Evolutionary conservation across 2,113 vertebrate genomes (phyloP), one percentile per base, ranked within the genome.

Genomic region (Lampris megalopsis): DNA sequence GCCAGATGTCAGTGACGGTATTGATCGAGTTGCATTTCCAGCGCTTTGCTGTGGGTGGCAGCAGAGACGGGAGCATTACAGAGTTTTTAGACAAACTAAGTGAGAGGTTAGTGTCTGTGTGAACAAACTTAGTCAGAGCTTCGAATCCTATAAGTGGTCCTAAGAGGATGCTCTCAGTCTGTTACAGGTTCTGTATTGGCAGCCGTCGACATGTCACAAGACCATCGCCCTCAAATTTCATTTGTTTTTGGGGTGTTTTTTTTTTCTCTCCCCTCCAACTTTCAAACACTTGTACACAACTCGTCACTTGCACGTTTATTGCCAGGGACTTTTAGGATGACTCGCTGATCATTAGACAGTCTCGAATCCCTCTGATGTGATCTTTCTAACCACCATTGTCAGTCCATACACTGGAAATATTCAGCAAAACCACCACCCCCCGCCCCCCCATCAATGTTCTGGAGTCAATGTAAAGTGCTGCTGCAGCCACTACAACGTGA

Each of bases 121-220:
- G 70, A 8, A 82, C 68, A 60, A 75, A 71, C 63, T 24, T 24
- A 81, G 66, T 66, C 73, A 86, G 77, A 77, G 69, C 84, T 80
- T 64, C 48, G 49, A 83, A 69, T 79, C 62, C 75, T 47, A 77
- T 74, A 78, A 50, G 52, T n/a, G 24, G 75, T 77, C 80, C 75
- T 75, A 38, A 68, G 65, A 80, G 71, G 73, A 85, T 7, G 63
- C 75, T 60, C 49, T 60, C 64, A 63, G 48, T 77, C 73, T 68
- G 52, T 81, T 71, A 70, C 54, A 73, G 81, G 72, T 71, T 65
- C 80, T 79, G 75, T 83, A 58, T 36, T 57, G 61, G 36, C 49
- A 40, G 43, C 71, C 63, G 24, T 24, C 24, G 24, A 24, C 24
- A 24, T 24, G 24, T 24, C 43, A 2, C 68, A 70, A 8, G 42